These are phyloP conservation scores for Leuciscus idus DNA, from an alignment of 2,113 vertebrate species.

Conservation along the genomic window DNA sequence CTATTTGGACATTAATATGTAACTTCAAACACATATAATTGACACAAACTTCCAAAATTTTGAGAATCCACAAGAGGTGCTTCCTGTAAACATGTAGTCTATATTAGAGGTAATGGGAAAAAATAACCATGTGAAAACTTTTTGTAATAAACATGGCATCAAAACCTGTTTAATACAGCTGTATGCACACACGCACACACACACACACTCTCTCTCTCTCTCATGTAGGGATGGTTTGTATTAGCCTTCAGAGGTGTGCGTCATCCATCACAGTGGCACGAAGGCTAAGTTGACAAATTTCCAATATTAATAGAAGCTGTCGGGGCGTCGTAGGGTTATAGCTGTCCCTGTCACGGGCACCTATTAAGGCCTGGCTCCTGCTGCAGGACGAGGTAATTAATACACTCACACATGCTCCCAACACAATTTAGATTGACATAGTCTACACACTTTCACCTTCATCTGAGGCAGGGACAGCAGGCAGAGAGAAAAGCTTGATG, in stretches of 20 bases:
- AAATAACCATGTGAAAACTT: no score
- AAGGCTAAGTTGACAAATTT: conserved; percentile 83
- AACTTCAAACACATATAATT: not conserved
- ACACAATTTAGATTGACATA: conserved; percentile 53
- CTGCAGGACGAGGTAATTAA: conserved; percentile 78
- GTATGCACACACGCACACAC: conserved; percentile 3
- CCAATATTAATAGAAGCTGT: conserved; percentile 82
- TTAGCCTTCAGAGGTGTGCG: conserved; percentile 58
- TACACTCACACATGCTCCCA: conserved; percentile 66
- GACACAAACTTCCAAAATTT: not conserved
- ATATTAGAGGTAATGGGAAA: no score
- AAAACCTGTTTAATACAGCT: no score
- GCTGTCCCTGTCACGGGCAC: conserved; percentile 78
- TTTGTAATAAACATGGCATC: no score
- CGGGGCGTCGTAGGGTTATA: conserved; percentile 76
- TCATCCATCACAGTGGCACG: conserved; percentile 64
- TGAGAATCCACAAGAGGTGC: not conserved
- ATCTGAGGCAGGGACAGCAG: not conserved
- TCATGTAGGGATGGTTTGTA: conserved; percentile 16
- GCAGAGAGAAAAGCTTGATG: not conserved
- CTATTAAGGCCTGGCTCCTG: conserved; percentile 78
- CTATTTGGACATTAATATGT: not conserved
- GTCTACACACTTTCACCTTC: conserved; percentile 28
- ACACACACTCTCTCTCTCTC: conserved; percentile 11
- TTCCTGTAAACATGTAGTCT: not conserved